Percentiles rank a stretch among this genome's conserved stretches.
phyloP scores from a whole-genome alignment of 2,113 vertebrate species.

The Pipra filicauda region DNA sequence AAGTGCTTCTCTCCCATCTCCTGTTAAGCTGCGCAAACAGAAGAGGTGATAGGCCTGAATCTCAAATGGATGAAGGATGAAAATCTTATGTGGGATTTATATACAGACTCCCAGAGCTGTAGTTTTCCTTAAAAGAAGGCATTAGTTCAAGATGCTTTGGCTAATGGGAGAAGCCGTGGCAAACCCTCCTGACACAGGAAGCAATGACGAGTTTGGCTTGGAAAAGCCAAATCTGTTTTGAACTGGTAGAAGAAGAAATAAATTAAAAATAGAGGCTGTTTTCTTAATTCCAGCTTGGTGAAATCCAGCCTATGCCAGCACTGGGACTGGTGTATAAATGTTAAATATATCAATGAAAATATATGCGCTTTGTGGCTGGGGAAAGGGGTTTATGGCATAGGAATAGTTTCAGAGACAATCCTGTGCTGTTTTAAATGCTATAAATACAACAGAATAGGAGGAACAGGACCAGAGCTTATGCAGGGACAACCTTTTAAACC shows the following conservation, averaged over 20 bases:
- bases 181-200: neutral
- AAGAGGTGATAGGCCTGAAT: neutral
- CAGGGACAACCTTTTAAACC: neutral
- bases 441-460: neutral
- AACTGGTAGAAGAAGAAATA: neutral
- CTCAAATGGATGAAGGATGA: neutral
- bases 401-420: neutral
- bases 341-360: neutral
- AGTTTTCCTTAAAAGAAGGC: neutral
- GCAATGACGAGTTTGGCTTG: neutral
- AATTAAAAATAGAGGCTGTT: neutral
- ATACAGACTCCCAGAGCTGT: neutral
- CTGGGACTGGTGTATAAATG: neutral
- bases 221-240: neutral
- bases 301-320: neutral
- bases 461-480: neutral
- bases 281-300: neutral
- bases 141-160: neutral
- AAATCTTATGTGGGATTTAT: neutral
- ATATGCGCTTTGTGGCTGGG: rapidly evolving
- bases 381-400: neutral
- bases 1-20: neutral
- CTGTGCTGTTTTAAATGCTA: neutral
- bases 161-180: neutral
- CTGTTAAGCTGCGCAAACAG: neutral